These are phyloP conservation scores for Lethrus apterus DNA, from an alignment of 1,140 invertebrate genomes.

Conservation along the genomic window DNA sequence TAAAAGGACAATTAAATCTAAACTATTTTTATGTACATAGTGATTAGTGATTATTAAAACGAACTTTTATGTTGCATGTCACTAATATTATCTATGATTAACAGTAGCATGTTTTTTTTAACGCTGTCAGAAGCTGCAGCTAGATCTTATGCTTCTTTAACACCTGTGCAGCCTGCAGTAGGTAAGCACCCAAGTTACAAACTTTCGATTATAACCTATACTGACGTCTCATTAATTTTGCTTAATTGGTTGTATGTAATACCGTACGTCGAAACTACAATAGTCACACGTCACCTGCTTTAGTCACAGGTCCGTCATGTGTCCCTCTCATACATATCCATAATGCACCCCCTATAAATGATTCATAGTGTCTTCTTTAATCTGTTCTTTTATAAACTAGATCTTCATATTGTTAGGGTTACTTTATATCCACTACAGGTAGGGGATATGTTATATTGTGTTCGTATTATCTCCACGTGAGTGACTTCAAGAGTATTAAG, in stretches of 20 bases:
- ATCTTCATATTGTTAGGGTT: constrained; percentile 15
- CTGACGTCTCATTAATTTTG: too few relatives aligned
- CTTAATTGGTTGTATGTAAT: too few relatives aligned
- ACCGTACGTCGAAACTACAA: background rate
- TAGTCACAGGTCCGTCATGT: background rate
- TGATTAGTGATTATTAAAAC: background rate
- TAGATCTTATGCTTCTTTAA: constrained; percentile 40
- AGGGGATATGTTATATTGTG: constrained; percentile 16
- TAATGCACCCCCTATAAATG: background rate
- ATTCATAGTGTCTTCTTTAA: constrained; percentile 8
- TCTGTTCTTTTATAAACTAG: constrained; percentile 8
- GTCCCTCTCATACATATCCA: constrained; percentile 1
- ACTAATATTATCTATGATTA: background rate
- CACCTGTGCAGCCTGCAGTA: constrained; percentile 38
- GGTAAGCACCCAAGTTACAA: constrained; percentile 29
- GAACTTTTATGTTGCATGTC: background rate
- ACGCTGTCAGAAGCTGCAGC: constrained; percentile 35
- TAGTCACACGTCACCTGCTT: constrained; percentile 4
- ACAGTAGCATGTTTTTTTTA: constrained; percentile 19
- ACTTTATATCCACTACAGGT: constrained; percentile 13
- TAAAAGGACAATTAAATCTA: too few relatives aligned
- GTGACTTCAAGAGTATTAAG: too few relatives aligned
- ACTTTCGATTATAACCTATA: too few relatives aligned
- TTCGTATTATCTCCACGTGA: constrained; percentile 20
- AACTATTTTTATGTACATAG: too few relatives aligned